Percentiles rank a stretch among this genome's conserved stretches.
Evolutionary conservation across 2,888 invertebrate genomes (phyloP).

Genomic region (Nomada fabriciana): DNA sequence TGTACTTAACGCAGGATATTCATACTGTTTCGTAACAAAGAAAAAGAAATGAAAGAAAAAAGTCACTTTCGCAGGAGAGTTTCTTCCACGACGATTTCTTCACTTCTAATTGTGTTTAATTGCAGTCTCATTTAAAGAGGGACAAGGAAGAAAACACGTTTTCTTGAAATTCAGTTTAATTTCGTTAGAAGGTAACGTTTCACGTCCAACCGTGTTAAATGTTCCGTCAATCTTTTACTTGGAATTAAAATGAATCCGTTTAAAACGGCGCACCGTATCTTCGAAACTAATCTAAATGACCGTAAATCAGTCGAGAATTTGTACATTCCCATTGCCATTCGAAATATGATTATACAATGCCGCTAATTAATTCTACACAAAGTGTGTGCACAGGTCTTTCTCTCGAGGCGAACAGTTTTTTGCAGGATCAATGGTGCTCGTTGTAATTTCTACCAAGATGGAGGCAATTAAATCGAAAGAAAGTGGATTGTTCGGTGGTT

Average conservation of each 20-base stretch:
- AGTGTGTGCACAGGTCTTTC: no score
- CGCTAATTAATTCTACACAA: no score
- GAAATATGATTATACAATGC: no score
- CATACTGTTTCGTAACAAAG: no score
- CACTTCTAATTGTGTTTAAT: slow-evolving; percentile 51
- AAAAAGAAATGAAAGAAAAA: not conserved
- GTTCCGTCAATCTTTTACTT: not conserved
- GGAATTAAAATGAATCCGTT: not conserved
- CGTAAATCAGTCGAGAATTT: no score
- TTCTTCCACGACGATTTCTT: slow-evolving; percentile 31
- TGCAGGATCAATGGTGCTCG: not conserved
- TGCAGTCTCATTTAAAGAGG: slow-evolving; percentile 24
- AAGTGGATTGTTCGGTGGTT: slow-evolving; percentile 54
- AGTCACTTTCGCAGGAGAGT: slow-evolving; percentile 41
- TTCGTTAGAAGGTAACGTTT: not conserved
- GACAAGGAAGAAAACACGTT: slow-evolving; percentile 37
- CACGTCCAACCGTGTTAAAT: not conserved
- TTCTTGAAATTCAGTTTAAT: slow-evolving; percentile 13
- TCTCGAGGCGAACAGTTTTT: no score
- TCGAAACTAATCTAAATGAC: no score
- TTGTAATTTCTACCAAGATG: slow-evolving; percentile 17
- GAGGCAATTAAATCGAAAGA: slow-evolving; percentile 48
- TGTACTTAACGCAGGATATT: not conserved
- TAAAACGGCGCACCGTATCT: not conserved
- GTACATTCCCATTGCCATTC: no score